phyloP scores from a whole-genome alignment of 2,113 vertebrate genomes.

The Pangasianodon hypophthalmus region DNA sequence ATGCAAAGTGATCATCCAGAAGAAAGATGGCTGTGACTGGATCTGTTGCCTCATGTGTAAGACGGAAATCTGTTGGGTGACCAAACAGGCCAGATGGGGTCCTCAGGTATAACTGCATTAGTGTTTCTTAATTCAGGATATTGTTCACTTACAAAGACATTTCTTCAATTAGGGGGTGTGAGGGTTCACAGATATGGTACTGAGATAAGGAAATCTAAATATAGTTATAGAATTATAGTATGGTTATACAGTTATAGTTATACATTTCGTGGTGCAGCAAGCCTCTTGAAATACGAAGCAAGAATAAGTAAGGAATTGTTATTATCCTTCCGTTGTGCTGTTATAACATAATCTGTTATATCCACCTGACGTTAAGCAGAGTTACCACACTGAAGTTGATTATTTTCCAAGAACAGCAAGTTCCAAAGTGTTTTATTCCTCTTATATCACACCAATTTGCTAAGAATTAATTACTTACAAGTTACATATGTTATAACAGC shows the following conservation, averaged over 20 bases:
- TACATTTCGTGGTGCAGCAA: background rate
- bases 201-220: background rate
- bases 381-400: too few species aligned
- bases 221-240: background rate
- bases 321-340: too few species aligned
- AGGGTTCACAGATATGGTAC: background rate
- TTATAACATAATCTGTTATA: background rate
- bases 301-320: background rate
- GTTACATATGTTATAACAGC: background rate
- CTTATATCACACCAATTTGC: background rate
- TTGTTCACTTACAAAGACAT: background rate
- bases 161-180: background rate
- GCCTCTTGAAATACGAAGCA: background rate
- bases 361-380: background rate
- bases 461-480: background rate
- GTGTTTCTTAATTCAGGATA: background rate
- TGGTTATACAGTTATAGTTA: background rate
- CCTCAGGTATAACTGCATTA: constrained; percentile 63
- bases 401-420: background rate
- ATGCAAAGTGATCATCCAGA: constrained; percentile 78
- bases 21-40: constrained; percentile 82
- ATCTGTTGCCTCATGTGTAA: constrained; percentile 79
- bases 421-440: background rate
- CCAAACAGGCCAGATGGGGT: constrained; percentile 80
- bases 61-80: constrained; percentile 80